phyloP scores from a whole-genome alignment of 2,113 vertebrate species.

The Zosterops hypoxanthus region DNA sequence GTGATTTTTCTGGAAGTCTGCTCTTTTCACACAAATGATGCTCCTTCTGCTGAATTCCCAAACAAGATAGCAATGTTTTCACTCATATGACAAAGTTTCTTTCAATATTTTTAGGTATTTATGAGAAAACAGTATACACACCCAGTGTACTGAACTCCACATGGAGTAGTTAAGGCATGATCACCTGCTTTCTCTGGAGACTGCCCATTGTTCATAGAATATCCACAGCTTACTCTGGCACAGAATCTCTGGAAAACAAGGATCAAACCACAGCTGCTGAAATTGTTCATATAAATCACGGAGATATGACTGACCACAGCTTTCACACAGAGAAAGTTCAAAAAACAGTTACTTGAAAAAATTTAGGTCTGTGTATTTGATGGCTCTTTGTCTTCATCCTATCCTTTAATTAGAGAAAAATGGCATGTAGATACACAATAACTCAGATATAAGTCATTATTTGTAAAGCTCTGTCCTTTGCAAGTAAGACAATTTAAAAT shows the following conservation, averaged over 20 bases:
- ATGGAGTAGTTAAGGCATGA: neutral
- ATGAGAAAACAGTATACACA: neutral
- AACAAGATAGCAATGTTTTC: neutral
- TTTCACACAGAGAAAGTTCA: neutral
- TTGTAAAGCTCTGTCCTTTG: neutral
- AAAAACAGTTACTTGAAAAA: neutral
- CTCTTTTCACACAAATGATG: neutral
- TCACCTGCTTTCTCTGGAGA: neutral
- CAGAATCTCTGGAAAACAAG: neutral
- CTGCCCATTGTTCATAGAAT: neutral
- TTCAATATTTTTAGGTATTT: neutral
- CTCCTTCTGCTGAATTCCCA: neutral
- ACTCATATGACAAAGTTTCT: neutral
- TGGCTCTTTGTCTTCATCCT: neutral
- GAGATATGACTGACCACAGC: neutral
- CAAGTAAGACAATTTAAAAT: neutral
- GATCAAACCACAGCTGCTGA: neutral
- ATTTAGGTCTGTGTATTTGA: fast-evolving
- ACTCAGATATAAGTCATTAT: neutral
- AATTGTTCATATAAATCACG: neutral
- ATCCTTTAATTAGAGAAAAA: neutral
- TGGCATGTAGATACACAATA: neutral
- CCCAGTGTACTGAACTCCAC: fast-evolving
- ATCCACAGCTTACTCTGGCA: neutral
- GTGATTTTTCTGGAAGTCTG: neutral